These are phyloP conservation scores for Tenualosa ilisha DNA, from an alignment of 2,797 vertebrate genomes.

Conservation along the genomic window DNA sequence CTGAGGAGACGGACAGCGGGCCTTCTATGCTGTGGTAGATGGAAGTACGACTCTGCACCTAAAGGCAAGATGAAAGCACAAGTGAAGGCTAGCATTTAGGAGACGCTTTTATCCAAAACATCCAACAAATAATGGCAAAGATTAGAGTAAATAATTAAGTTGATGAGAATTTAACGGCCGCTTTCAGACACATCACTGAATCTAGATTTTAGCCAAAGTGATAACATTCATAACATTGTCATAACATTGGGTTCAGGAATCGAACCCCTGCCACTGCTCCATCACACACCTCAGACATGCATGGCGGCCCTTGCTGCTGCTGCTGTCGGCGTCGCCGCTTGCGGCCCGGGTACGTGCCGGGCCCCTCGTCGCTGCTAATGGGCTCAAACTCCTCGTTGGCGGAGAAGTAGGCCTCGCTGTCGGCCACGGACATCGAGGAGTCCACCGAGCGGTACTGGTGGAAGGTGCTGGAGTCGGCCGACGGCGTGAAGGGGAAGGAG, in stretches of 20 bases:
- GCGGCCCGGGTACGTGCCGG: conserved; percentile 94
- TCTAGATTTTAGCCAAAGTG: too few species aligned
- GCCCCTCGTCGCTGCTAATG: conserved; percentile 96
- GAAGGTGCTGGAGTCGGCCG: conserved; percentile 94
- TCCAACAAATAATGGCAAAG: too few species aligned
- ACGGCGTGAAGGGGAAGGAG: conserved; percentile 94
- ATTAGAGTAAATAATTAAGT: too few species aligned
- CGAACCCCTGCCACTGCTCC: conserved; percentile 56
- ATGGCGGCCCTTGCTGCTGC: conserved; percentile 76
- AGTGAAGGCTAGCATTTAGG: too few species aligned
- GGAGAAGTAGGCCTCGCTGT: conserved; percentile 98
- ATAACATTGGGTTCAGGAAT: too few species aligned
- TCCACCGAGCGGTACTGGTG: conserved; percentile 97
- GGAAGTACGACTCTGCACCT: conserved; percentile 81
- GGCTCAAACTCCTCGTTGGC: conserved; percentile 96
- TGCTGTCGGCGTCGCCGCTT: conserved; percentile 90
- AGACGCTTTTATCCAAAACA: too few species aligned
- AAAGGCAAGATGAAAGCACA: too few species aligned
- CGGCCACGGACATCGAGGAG: conserved; percentile 96
- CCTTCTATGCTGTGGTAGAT: conserved; percentile 98
- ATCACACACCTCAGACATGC: neutral
- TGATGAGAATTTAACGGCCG: too few species aligned
- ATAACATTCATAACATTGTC: too few species aligned
- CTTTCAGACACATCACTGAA: too few species aligned
- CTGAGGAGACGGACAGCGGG: conserved; percentile 79